A percentile compares a stretch with the other conserved stretches of the same genome.
Evolutionary conservation across 2,797 vertebrate genomes (phyloP).

Genomic region (Arnoldichthys spilopterus): DNA sequence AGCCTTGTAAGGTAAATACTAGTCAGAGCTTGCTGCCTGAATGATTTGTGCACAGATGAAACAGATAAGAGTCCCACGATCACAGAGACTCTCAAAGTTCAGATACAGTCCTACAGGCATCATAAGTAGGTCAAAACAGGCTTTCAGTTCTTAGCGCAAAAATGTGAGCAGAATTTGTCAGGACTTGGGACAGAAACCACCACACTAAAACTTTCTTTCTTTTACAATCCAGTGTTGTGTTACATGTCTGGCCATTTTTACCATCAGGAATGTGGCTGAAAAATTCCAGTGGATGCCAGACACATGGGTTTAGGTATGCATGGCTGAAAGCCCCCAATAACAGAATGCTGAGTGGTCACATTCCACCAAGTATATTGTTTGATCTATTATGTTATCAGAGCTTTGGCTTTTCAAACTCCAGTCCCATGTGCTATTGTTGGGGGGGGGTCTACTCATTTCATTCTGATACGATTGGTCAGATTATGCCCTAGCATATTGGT

Average conservation of each 20-base stretch:
- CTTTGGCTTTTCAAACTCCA: slow-evolving; percentile 65
- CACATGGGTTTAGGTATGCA: slow-evolving; percentile 56
- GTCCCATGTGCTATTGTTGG: slow-evolving; percentile 48
- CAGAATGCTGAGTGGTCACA: slow-evolving; percentile 42
- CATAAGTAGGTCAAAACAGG: neutral
- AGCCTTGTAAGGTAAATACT: neutral
- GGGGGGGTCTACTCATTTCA: slow-evolving; percentile 51
- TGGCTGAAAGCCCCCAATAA: slow-evolving; percentile 5
- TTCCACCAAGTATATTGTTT: slow-evolving; percentile 70
- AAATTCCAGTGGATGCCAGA: slow-evolving; percentile 46
- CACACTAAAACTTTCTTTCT: neutral
- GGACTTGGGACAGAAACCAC: neutral
- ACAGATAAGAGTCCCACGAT: neutral
- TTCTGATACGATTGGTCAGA: slow-evolving; percentile 54
- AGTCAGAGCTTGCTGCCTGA: neutral
- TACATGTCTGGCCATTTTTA: slow-evolving; percentile 44
- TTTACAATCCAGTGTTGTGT: slow-evolving; percentile 4
- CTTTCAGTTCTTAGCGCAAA: neutral
- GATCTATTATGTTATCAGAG: slow-evolving; percentile 64
- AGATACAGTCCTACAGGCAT: neutral
- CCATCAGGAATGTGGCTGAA: slow-evolving; percentile 34
- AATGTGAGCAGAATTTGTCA: neutral
- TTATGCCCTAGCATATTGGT: slow-evolving; percentile 37
- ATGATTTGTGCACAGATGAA: neutral
- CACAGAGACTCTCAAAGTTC: neutral